Evolutionary conservation across 2,797 vertebrate genomes (phyloP).

Genomic region (Spinus olivaceus): DNA sequence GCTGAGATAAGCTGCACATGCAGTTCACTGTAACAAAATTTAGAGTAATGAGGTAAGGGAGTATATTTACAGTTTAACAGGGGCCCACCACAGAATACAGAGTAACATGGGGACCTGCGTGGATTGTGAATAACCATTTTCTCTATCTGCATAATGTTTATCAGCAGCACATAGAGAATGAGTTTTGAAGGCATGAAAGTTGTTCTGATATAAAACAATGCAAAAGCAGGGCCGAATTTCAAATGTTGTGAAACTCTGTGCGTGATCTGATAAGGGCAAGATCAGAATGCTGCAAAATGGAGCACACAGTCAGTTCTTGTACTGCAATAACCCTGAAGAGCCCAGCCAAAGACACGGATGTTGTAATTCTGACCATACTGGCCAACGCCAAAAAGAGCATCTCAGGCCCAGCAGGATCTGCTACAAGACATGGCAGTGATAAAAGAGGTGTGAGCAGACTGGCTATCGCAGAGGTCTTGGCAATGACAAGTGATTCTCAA

Average conservation of each 20-base stretch:
- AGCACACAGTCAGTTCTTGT: not conserved
- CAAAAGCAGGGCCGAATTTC: not conserved
- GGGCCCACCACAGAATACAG: not conserved
- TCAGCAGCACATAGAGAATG: not conserved
- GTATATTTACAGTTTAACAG: not conserved
- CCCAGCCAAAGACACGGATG: not conserved
- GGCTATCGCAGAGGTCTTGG: not conserved
- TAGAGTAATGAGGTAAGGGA: constrained; percentile 44
- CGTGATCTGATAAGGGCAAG: not conserved
- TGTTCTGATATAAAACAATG: not conserved
- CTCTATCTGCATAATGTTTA: not conserved
- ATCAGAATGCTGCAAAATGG: not conserved
- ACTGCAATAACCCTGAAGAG: not conserved
- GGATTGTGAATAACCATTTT: not conserved
- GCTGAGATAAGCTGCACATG: constrained; percentile 30
- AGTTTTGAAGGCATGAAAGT: not conserved
- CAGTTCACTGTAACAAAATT: constrained; percentile 22
- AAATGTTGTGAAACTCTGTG: not conserved
- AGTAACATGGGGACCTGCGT: not conserved
- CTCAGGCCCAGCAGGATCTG: not conserved
- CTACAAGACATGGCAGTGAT: not conserved
- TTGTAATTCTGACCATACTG: not conserved
- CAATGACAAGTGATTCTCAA: constrained; percentile 23
- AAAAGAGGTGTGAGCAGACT: not conserved
- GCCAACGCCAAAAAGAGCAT: not conserved